Conservation (phyloP, 2,888 invertebrate genomes). For the Drosophila acutilabella region DNA sequence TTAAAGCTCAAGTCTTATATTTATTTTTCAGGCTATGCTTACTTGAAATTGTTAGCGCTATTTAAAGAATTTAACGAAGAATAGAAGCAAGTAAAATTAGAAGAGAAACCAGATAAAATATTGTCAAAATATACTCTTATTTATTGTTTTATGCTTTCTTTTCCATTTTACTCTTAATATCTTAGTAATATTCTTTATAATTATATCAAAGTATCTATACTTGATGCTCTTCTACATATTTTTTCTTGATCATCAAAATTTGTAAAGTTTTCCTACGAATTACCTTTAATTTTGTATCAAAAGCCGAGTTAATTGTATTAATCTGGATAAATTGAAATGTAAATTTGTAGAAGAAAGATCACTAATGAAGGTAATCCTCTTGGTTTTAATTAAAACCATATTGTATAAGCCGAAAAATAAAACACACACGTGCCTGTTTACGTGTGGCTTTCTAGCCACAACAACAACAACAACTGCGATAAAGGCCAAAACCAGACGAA, state of each 20-base stretch:
- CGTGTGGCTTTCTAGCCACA: slow-evolving; percentile 27
- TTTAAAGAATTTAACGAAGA: background rate
- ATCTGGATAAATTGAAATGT: background rate
- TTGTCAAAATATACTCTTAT: no score
- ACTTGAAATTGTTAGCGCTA: background rate
- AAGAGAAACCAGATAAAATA: no score
- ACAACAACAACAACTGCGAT: slow-evolving; percentile 14
- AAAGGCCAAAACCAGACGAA: slow-evolving; percentile 51
- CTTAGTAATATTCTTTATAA: no score
- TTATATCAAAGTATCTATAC: no score
- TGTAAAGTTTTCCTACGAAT: background rate
- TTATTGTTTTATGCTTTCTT: no score
- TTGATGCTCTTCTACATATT: no score
- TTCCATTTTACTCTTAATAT: no score
- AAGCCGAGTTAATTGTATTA: background rate
- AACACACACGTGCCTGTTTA: slow-evolving; percentile 42
- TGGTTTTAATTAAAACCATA: slow-evolving; percentile 35
- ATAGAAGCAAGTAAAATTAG: no score
- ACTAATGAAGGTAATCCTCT: background rate
- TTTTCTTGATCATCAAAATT: background rate
- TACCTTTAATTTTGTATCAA: background rate
- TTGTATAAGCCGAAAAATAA: slow-evolving; percentile 17
- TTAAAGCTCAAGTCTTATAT: slow-evolving; percentile 49
- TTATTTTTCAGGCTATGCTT: background rate
- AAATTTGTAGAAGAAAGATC: background rate